These are phyloP conservation scores for Prorops nasuta DNA, from an alignment of 1,140 invertebrate genomes.

Conservation along the genomic window DNA sequence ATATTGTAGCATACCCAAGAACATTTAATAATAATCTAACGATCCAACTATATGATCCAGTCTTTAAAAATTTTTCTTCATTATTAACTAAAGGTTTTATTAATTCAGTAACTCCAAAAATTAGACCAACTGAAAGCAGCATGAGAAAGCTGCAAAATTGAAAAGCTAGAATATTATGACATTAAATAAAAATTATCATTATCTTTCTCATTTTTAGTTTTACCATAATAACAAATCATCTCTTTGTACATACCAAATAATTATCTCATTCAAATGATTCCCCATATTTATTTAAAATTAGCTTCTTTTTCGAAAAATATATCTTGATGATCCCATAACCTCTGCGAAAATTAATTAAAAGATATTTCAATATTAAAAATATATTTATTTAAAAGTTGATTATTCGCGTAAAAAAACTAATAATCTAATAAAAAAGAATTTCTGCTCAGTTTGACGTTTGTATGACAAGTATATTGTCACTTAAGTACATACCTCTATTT, in stretches of 20 bases:
- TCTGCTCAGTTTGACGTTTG: too few species aligned
- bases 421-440: too few species aligned
- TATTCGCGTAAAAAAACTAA: too few species aligned
- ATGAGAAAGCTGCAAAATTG: conserved; percentile 55
- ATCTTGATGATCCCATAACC: conserved; percentile 22
- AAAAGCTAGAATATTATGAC: conserved; percentile 3
- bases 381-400: too few species aligned
- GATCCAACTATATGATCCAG: conserved; percentile 68
- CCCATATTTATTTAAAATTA: conserved; percentile 39
- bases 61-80: conserved; percentile 47
- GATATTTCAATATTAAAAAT: too few species aligned
- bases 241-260: conserved; percentile 53
- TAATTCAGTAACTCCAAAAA: conserved; percentile 58
- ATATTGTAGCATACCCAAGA: conserved; percentile 84
- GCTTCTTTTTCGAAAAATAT: background rate
- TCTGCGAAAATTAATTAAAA: too few species aligned
- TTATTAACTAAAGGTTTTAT: conserved; percentile 57
- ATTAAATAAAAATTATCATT: background rate
- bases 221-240: too few species aligned
- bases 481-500: too few species aligned
- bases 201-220: conserved; percentile 1
- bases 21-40: conserved; percentile 76
- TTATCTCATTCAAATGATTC: conserved; percentile 48
- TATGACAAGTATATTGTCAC: too few species aligned
- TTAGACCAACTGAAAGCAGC: conserved; percentile 53